Conservation (phyloP, 2,797 vertebrate species). For the Poeciliopsis infans region DNA sequence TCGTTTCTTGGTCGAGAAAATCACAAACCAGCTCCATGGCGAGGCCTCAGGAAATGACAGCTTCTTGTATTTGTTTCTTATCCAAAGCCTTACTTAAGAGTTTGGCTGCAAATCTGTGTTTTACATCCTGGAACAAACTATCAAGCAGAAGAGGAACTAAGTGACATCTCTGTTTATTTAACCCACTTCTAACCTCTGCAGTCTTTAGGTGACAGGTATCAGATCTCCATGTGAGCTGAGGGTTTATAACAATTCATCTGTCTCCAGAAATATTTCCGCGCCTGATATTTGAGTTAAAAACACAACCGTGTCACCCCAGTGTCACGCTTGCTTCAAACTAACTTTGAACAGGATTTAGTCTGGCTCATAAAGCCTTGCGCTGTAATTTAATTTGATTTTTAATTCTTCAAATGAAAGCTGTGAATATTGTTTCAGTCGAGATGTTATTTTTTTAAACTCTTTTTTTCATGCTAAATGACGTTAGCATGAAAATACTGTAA, state of each 20-base stretch:
- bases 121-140: not conserved
- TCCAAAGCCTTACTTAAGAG: not conserved
- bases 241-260: too few species aligned
- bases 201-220: not conserved
- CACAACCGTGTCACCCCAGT: not conserved
- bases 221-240: too few species aligned
- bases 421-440: constrained; percentile 1
- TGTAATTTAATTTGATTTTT: not conserved
- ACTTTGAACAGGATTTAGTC: not conserved
- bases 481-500: constrained; percentile 13
- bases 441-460: not conserved
- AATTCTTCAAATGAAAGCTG: not conserved
- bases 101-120: not conserved
- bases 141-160: not conserved
- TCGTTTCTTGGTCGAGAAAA: not conserved
- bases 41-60: not conserved
- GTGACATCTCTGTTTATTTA: not conserved
- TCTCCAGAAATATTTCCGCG: not conserved
- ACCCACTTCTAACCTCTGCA: not conserved
- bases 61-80: not conserved
- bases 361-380: not conserved
- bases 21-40: not conserved
- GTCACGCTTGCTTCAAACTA: not conserved
- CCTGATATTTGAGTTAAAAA: not conserved
- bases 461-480: not conserved